A percentile compares a stretch with the other conserved stretches of the same genome.
Evolutionary conservation across 2,113 vertebrate species (phyloP).

Genomic region (Sakesphorus luctuosus): DNA sequence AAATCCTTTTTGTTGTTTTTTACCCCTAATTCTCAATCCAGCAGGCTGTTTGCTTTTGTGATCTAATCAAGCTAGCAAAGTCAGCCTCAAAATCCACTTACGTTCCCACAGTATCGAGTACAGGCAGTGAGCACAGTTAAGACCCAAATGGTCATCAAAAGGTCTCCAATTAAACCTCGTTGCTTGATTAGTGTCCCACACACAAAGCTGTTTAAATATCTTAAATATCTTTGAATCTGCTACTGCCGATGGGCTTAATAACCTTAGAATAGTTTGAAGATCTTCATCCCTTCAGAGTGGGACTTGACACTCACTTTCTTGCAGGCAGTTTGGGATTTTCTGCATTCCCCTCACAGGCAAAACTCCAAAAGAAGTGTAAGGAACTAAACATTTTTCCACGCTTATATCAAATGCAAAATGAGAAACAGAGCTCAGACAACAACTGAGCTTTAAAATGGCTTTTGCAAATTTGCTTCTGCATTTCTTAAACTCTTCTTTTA

Average conservation of each 20-base stretch:
- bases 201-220: neutral
- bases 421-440: neutral
- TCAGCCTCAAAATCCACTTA: neutral
- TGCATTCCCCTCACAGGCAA: neutral
- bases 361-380: neutral
- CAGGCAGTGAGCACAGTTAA: neutral
- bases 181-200: neutral
- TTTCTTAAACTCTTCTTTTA: neutral
- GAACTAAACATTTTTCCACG: neutral
- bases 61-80: neutral
- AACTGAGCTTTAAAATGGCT: neutral
- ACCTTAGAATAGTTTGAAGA: neutral
- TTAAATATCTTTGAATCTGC: neutral
- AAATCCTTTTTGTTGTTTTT: neutral
- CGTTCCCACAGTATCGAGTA: neutral
- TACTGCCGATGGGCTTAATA: neutral
- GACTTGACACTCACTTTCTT: neutral
- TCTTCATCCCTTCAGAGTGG: neutral
- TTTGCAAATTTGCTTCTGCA: neutral
- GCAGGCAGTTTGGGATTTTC: neutral
- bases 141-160: neutral
- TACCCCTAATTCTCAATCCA: neutral
- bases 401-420: constrained; percentile 10
- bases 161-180: neutral
- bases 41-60: neutral